These are phyloP conservation scores for Helicolenus hilgendorfi DNA, from an alignment of 2,797 vertebrate species.

Conservation along the genomic window DNA sequence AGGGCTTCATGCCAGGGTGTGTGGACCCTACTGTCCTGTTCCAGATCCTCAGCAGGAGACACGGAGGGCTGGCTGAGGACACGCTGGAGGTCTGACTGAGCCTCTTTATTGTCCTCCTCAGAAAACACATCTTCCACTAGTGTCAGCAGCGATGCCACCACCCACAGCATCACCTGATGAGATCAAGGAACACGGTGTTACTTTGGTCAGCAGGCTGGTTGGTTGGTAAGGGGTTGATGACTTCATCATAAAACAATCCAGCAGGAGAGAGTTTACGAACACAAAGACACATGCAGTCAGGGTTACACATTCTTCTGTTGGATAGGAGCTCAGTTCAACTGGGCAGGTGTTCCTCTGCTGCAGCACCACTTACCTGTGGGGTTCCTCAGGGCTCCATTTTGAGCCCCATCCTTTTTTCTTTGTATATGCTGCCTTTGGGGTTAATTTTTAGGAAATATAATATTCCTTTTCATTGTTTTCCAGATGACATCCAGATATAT, in stretches of 20 bases:
- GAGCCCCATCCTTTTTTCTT: too few relatives aligned
- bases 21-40: not conserved
- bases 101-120: slow-evolving; percentile 53
- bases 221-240: not conserved
- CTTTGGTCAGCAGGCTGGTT: not conserved
- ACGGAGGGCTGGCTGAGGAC: slow-evolving; percentile 28
- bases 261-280: not conserved
- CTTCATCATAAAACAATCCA: not conserved
- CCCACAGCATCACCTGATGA: slow-evolving; percentile 83
- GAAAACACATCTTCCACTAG: slow-evolving; percentile 74
- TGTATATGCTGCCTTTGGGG: too few relatives aligned
- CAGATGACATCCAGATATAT: too few relatives aligned
- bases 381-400: too few relatives aligned
- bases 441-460: too few relatives aligned
- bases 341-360: too few relatives aligned
- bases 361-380: too few relatives aligned
- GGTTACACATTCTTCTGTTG: too few relatives aligned
- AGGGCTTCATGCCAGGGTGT: slow-evolving; percentile 21
- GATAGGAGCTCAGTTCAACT: too few relatives aligned
- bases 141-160: slow-evolving; percentile 74
- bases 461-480: too few relatives aligned
- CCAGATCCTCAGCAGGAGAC: slow-evolving; percentile 15
- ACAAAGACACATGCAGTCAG: not conserved
- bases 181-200: not conserved
- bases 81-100: slow-evolving; percentile 21